Evolutionary conservation across 2,888 invertebrate genomes (phyloP).

Genomic region (Caenorhabditis imperialis): DNA sequence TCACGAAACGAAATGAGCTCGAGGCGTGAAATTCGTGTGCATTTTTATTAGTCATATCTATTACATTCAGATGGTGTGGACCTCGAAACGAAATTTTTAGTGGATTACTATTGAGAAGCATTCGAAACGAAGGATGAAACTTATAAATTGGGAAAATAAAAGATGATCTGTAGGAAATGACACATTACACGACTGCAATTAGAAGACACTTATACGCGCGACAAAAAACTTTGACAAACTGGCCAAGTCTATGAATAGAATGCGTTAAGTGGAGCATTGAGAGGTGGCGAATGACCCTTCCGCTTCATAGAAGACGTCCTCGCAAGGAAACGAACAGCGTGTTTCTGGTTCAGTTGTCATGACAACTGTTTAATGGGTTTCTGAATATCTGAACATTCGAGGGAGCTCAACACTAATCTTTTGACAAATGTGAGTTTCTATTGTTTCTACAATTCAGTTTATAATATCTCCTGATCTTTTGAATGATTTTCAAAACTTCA

Average conservation of each 20-base stretch:
- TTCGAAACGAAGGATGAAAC: neutral
- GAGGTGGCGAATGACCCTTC: conserved; percentile 42
- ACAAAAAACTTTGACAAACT: conserved; percentile 1
- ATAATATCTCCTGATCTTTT: too few relatives aligned
- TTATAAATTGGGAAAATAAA: neutral
- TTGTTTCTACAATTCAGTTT: too few relatives aligned
- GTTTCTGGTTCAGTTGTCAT: conserved; percentile 54
- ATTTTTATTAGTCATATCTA: too few relatives aligned
- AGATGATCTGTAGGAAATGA: neutral
- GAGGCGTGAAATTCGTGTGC: conserved; percentile 7
- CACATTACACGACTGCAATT: neutral
- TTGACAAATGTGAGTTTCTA: too few relatives aligned
- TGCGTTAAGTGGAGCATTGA: conserved; percentile 9
- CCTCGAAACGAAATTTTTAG: conserved; percentile 5
- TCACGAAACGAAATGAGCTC: conserved; percentile 24
- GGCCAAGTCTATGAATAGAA: conserved; percentile 14
- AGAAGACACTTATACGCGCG: too few relatives aligned
- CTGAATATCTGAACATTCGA: too few relatives aligned
- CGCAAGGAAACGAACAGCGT: conserved; percentile 7
- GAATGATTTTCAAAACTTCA: too few relatives aligned
- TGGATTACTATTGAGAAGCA: neutral
- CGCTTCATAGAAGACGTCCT: conserved; percentile 41
- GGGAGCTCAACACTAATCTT: too few relatives aligned
- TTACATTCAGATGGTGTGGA: too few relatives aligned
- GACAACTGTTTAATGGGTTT: conserved; percentile 11